A percentile compares a stretch with the other conserved stretches of the same genome.
Conservation (phyloP, 2,113 vertebrate species). For the Tragelaphus imberbis region DNA sequence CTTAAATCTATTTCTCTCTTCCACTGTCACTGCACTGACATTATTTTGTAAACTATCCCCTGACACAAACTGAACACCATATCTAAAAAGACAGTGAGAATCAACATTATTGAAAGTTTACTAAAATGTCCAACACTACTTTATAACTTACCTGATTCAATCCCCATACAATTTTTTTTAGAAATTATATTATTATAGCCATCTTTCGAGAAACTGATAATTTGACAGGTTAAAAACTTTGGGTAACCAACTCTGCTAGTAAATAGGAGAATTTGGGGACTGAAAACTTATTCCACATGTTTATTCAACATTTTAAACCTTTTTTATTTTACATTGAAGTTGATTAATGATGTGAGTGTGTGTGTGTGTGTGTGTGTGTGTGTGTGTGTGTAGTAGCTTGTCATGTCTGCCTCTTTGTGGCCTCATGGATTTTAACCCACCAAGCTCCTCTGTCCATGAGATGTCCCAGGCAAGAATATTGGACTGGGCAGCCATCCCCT, state of each 20-base stretch:
- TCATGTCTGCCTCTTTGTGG: background rate
- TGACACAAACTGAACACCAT: fast-evolving
- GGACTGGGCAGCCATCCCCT: background rate
- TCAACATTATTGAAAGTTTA: background rate
- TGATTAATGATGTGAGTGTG: background rate
- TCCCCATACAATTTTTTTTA: background rate
- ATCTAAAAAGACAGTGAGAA: background rate
- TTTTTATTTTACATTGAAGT: background rate
- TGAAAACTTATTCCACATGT: background rate
- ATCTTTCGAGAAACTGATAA: background rate
- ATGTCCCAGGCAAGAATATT: background rate
- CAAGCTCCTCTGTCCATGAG: background rate
- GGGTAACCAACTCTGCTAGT: background rate
- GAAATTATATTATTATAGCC: background rate
- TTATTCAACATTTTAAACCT: background rate
- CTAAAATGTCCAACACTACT: background rate
- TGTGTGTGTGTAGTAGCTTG: background rate
- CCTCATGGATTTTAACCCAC: background rate
- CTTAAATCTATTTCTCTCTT: no score
- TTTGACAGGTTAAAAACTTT: background rate
- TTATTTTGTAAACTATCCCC: background rate
- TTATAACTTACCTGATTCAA: background rate
- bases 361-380: background rate
- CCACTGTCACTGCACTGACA: background rate
- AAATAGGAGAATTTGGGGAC: background rate